A percentile compares a stretch with the other conserved stretches of the same genome.
Conservation (phyloP, 2,797 vertebrate species). For the Myoxocephalus aenaeus region DNA sequence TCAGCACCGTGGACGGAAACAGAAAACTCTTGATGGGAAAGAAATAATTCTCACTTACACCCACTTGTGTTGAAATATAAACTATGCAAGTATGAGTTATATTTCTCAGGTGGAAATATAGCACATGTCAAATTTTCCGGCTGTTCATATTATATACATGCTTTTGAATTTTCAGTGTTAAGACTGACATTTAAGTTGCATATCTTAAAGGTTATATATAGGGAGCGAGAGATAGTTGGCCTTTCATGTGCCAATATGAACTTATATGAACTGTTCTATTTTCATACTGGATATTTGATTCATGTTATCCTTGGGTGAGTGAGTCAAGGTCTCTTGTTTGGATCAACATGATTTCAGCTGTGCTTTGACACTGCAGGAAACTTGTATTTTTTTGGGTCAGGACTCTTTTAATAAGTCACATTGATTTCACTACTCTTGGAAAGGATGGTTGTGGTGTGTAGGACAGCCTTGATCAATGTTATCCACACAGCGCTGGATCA, state of each 20-base stretch:
- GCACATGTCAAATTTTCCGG: not conserved
- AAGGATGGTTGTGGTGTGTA: slow-evolving; percentile 33
- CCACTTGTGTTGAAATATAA: slow-evolving; percentile 28
- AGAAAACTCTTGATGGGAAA: slow-evolving; percentile 18
- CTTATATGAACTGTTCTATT: slow-evolving; percentile 43
- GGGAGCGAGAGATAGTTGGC: not conserved
- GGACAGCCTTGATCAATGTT: slow-evolving; percentile 72
- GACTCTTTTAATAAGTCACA: slow-evolving; percentile 66
- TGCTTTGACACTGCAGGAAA: slow-evolving; percentile 32
- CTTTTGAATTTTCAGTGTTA: not conserved
- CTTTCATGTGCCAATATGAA: slow-evolving; percentile 21
- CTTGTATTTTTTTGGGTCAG: slow-evolving; percentile 55
- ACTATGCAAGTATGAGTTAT: not conserved
- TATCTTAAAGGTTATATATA: not conserved
- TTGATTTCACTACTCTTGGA: slow-evolving; percentile 53
- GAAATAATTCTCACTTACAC: slow-evolving; percentile 20
- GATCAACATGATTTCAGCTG: slow-evolving; percentile 44
- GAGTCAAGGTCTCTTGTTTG: slow-evolving; percentile 46
- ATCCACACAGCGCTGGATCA: slow-evolving; percentile 60
- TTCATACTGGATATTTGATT: slow-evolving; percentile 50
- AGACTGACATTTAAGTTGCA: slow-evolving; percentile 3
- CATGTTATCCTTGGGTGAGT: slow-evolving; percentile 53
- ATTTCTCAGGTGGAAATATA: not conserved
- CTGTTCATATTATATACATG: not conserved
- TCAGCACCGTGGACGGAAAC: slow-evolving; percentile 25